These are phyloP conservation scores for Cepaea hortensis DNA, from an alignment of 2,888 invertebrate species.

Conservation along the genomic window DNA sequence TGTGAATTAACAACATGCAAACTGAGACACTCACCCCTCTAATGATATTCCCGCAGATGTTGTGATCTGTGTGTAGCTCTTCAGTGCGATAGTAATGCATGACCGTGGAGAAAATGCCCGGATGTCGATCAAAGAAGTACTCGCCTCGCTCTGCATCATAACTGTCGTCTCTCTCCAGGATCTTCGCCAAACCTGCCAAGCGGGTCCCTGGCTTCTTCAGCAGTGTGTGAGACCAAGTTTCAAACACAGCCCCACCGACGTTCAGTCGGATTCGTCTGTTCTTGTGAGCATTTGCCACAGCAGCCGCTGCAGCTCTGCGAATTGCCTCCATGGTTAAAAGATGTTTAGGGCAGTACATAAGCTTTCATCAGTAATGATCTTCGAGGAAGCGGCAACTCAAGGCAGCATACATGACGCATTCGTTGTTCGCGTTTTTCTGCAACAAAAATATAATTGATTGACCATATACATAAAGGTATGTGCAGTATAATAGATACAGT, in stretches of 20 bases:
- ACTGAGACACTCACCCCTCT: constrained; percentile 65
- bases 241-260: constrained; percentile 71
- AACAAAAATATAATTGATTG: neutral
- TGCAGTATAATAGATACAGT: too few species aligned
- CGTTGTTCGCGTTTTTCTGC: neutral
- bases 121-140: constrained; percentile 74
- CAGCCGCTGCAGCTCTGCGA: constrained; percentile 36
- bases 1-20: too few species aligned
- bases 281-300: constrained; percentile 31
- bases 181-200: constrained; percentile 67
- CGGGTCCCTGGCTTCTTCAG: constrained; percentile 68
- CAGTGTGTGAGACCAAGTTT: constrained; percentile 69
- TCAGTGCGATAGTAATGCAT: constrained; percentile 73
- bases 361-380: neutral
- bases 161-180: constrained; percentile 69
- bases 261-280: constrained; percentile 66
- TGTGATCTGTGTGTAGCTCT: constrained; percentile 73
- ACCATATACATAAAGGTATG: too few species aligned
- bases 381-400: neutral
- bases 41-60: constrained; percentile 74
- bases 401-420: too few species aligned
- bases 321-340: constrained; percentile 34
- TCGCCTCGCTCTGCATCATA: constrained; percentile 69
- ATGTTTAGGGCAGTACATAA: neutral
- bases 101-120: constrained; percentile 70